These are phyloP conservation scores for Calephelis virginiensis DNA, from an alignment of 1,140 invertebrate genomes.

Conservation along the genomic window DNA sequence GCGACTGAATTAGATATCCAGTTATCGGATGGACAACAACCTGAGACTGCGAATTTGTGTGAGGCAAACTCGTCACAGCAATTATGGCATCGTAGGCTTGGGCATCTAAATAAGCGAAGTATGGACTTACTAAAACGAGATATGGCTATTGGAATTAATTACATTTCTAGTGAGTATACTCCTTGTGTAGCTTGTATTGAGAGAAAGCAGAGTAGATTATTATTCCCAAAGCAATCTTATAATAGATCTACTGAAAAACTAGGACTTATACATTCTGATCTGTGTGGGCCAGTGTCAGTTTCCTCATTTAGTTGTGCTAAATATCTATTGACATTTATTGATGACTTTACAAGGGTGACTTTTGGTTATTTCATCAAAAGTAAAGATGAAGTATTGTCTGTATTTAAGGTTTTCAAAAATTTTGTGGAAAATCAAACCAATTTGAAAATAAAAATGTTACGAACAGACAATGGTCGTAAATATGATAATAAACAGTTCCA, in stretches of 20 bases:
- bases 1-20: neutral
- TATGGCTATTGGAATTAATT: constrained; percentile 34
- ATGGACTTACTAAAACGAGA: constrained; percentile 28
- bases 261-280: neutral
- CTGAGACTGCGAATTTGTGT: constrained; percentile 10
- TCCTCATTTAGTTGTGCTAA: no score
- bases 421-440: no score
- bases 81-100: constrained; percentile 29
- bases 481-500: no score
- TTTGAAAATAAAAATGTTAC: no score
- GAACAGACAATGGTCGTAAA: no score
- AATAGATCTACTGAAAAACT: constrained; percentile 11
- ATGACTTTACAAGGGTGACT: no score
- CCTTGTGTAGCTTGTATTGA: constrained; percentile 16
- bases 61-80: constrained; percentile 23
- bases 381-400: no score
- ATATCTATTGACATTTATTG: no score
- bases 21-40: neutral
- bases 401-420: no score
- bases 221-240: constrained; percentile 18
- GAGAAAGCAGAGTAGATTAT: constrained; percentile 12
- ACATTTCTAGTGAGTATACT: constrained; percentile 22
- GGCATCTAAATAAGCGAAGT: constrained; percentile 23
- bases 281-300: no score
- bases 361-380: no score